Conservation (phyloP, 1,140 invertebrate species). For the Sarcophaga bullata region DNA sequence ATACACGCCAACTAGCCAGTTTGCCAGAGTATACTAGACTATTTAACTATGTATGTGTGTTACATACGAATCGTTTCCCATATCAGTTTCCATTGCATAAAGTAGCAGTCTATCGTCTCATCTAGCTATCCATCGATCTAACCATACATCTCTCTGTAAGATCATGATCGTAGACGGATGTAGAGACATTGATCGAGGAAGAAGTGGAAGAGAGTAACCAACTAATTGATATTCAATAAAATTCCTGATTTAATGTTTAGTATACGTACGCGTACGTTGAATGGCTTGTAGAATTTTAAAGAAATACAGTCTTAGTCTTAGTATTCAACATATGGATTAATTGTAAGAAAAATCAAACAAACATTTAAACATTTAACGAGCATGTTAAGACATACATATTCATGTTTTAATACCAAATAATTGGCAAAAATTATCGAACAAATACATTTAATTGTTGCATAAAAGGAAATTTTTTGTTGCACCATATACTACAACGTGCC, state of each 20-base stretch:
- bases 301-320: background rate
- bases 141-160: background rate
- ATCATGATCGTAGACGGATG: too few species aligned
- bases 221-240: constrained; percentile 13
- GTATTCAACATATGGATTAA: background rate
- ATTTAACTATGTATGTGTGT: background rate
- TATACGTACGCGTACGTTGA: background rate
- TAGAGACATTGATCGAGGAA: background rate
- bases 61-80: background rate
- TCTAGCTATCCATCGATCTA: background rate
- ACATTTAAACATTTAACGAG: constrained; percentile 9
- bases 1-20: background rate
- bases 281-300: background rate
- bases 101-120: background rate
- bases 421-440: constrained; percentile 41
- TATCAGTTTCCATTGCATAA: background rate
- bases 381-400: constrained; percentile 38
- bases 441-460: constrained; percentile 40
- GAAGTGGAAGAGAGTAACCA: background rate
- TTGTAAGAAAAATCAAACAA: background rate
- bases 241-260: background rate
- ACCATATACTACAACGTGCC: background rate
- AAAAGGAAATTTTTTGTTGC: constrained; percentile 28
- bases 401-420: constrained; percentile 40
- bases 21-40: too few species aligned